Evolutionary conservation across 2,888 invertebrate genomes (phyloP).

Genomic region (Ichneumoninae sp.): DNA sequence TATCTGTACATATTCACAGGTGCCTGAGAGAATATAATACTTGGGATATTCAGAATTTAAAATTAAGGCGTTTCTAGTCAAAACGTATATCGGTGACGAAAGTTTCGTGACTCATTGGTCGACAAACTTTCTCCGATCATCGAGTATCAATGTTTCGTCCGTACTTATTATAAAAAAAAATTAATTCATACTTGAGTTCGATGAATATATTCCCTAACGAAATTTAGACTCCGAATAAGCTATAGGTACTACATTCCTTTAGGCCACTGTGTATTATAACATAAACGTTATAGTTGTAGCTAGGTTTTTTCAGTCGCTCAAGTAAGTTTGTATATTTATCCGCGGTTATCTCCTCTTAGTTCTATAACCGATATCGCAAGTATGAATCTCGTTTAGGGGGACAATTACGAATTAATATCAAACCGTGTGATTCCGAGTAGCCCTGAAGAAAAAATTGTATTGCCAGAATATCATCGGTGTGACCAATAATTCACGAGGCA

Average conservation of each 20-base stretch:
- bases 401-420: conserved; percentile 60
- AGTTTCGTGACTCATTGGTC: conserved; percentile 28
- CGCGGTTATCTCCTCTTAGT: conserved; percentile 33
- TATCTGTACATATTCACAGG: conserved; percentile 83
- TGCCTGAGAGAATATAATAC: conserved; percentile 81
- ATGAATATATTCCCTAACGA: conserved; percentile 10
- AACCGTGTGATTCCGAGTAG: conserved; percentile 46
- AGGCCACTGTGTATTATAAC: conserved; percentile 60
- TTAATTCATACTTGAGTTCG: neutral
- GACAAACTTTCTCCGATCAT: conserved; percentile 13
- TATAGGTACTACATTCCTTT: conserved; percentile 65
- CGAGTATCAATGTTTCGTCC: neutral
- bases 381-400: conserved; percentile 45
- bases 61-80: conserved; percentile 64
- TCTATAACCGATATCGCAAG: conserved; percentile 35
- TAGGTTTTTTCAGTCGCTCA: conserved; percentile 48
- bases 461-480: conserved; percentile 44
- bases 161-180: neutral
- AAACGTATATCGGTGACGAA: conserved; percentile 25
- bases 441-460: conserved; percentile 36
- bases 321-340: conserved; percentile 45
- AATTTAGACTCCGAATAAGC: conserved; percentile 56
- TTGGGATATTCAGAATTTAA: conserved; percentile 77
- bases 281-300: conserved; percentile 45
- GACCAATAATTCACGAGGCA: conserved; percentile 43